phyloP scores from a whole-genome alignment of 1,140 invertebrate genomes.

The Semibalanus balanoides region DNA sequence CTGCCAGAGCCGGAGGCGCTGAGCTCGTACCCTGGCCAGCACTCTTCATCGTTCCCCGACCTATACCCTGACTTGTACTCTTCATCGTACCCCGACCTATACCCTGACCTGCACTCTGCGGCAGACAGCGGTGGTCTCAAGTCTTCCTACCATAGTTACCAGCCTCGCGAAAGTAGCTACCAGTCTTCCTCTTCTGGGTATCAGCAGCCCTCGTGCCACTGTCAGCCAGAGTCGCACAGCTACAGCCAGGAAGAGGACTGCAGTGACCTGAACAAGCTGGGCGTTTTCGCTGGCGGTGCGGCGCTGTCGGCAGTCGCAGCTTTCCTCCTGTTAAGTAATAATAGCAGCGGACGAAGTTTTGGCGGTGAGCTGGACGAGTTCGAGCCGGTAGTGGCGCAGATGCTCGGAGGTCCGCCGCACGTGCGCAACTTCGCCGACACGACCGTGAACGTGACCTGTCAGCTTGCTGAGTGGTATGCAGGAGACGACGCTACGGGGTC shows the following conservation, averaged over 20 bases:
- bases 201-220: not conserved
- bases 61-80: not conserved
- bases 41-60: too few species aligned
- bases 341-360: not conserved
- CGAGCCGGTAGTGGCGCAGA: not conserved
- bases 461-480: not conserved
- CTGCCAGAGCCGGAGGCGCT: not conserved
- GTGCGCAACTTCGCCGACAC: not conserved
- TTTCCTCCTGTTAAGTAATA: not conserved
- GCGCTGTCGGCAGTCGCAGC: not conserved
- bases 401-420: not conserved
- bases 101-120: not conserved
- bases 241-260: not conserved
- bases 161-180: not conserved
- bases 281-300: not conserved
- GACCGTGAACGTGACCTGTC: not conserved
- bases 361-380: not conserved
- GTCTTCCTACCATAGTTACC: too few species aligned
- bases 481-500: too few species aligned
- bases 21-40: not conserved
- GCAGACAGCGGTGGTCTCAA: not conserved
- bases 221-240: not conserved
- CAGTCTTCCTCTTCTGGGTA: not conserved
- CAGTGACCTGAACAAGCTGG: not conserved
- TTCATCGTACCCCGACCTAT: too few species aligned